Evolutionary conservation across 2,888 invertebrate genomes (phyloP), one percentile per base, ranked within the genome.

Genomic region (Colostygia pectinataria): DNA sequence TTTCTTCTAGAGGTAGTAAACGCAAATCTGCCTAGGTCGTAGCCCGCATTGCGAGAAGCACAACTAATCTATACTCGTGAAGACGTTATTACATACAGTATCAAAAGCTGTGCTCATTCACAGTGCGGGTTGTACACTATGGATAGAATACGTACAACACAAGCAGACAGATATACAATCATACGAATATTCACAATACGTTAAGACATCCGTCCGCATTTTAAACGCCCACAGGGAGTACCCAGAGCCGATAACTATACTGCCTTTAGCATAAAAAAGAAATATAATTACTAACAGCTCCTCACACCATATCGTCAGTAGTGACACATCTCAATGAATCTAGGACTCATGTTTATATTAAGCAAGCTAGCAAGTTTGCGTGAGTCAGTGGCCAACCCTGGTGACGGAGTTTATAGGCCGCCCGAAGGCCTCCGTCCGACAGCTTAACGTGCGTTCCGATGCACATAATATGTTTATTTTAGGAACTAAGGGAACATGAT

Each of bases 21-120:
- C 23, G 12, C 8, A 34, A 13, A 7, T 23, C n/a, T 3, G 23
- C 34, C 12, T 12, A 23, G 62, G 60, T 65, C 68, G 72, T 66
- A 74, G 78, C 78, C 70, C 69, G 71, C 43, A 72, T 73, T 74
- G 75, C 71, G 63, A 75, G 68, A 76, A 77, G 71, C 78, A 74
- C 31, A 50, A 34, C 5, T 20, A 20, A 20, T 20, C 6, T 20
- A 4, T 6, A 6, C 59, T 25, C 24, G 31, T 56, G 34, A 51
- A 55, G 15, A 32, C 13, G 15, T 13, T 56, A 38, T 45, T 37
- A 46, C 42, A 7, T 37, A 36, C 33, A 37, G 12, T 12, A n/a
- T n/a, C 15, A 13, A 25, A 6, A 3, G 1, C 7, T n/a, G 10
- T 38, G 45, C 28, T 13, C 33, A 32, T 8, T 41, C 41, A 18